These are phyloP conservation scores for Nomada flava DNA, from an alignment of 2,888 invertebrate species.

Conservation along the genomic window DNA sequence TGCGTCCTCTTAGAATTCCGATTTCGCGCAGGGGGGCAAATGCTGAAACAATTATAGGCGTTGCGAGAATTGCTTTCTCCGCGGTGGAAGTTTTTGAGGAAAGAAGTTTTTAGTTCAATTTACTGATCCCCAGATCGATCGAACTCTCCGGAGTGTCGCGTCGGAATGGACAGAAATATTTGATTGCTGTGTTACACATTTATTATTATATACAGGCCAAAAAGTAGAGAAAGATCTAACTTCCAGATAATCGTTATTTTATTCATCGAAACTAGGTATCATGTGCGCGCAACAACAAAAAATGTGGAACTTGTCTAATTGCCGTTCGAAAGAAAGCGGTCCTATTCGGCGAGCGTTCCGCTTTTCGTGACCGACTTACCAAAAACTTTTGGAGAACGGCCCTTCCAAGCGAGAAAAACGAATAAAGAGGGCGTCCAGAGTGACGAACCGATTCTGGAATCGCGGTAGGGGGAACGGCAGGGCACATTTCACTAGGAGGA, in stretches of 20 bases:
- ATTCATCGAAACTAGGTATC: slow-evolving; percentile 26
- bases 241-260: neutral
- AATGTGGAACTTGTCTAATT: slow-evolving; percentile 52
- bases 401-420: slow-evolving; percentile 31
- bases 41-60: too few relatives aligned
- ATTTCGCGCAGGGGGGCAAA: too few relatives aligned
- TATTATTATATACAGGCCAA: too few relatives aligned
- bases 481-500: slow-evolving; percentile 60
- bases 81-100: too few relatives aligned
- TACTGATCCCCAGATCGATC: too few relatives aligned
- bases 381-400: slow-evolving; percentile 41
- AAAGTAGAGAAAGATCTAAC: neutral
- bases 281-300: slow-evolving; percentile 6
- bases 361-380: slow-evolving; percentile 57
- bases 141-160: too few relatives aligned
- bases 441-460: slow-evolving; percentile 26
- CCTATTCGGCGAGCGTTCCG: slow-evolving; percentile 46
- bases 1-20: too few relatives aligned
- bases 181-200: neutral
- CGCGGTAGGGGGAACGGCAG: slow-evolving; percentile 27
- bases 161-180: neutral
- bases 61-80: too few relatives aligned
- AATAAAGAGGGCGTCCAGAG: slow-evolving; percentile 21
- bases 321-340: slow-evolving; percentile 60
- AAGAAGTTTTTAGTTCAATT: too few relatives aligned